These are phyloP conservation scores for Mycetomoellerius zeteki DNA, from an alignment of 1,140 invertebrate genomes.

Conservation along the genomic window DNA sequence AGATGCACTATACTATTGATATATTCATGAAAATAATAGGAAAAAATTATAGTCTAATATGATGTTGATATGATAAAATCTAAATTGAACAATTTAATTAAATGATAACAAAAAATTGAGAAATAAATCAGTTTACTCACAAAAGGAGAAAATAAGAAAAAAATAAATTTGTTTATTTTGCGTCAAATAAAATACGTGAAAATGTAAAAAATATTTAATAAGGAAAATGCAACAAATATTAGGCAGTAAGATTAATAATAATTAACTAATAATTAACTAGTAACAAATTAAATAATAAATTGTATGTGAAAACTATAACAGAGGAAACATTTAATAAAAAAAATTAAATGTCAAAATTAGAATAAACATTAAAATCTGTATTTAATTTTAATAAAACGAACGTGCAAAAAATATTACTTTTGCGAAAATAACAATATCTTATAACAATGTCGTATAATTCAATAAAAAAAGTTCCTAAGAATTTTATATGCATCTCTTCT, in stretches of 20 bases:
- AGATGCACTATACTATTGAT: neutral
- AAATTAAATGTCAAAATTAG: neutral
- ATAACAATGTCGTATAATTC: neutral
- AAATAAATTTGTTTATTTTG: neutral
- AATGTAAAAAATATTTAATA: neutral
- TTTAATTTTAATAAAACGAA: neutral
- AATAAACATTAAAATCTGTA: neutral
- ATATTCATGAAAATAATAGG: neutral
- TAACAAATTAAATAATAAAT: neutral
- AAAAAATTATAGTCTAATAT: neutral
- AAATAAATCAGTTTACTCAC: neutral
- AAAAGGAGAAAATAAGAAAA: neutral
- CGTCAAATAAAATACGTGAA: neutral
- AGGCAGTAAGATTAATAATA: neutral
- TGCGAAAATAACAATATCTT: neutral
- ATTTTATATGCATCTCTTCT: neutral
- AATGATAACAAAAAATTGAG: constrained; percentile 4
- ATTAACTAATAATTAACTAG: neutral
- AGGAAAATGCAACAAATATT: neutral
- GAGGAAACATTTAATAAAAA: neutral
- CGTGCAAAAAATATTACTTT: neutral
- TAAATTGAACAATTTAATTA: constrained; percentile 3
- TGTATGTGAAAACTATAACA: neutral
- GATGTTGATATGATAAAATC: neutral
- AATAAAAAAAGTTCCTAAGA: neutral